Evolutionary conservation across 2,797 vertebrate species (phyloP).

Genomic region (Fringilla coelebs): DNA sequence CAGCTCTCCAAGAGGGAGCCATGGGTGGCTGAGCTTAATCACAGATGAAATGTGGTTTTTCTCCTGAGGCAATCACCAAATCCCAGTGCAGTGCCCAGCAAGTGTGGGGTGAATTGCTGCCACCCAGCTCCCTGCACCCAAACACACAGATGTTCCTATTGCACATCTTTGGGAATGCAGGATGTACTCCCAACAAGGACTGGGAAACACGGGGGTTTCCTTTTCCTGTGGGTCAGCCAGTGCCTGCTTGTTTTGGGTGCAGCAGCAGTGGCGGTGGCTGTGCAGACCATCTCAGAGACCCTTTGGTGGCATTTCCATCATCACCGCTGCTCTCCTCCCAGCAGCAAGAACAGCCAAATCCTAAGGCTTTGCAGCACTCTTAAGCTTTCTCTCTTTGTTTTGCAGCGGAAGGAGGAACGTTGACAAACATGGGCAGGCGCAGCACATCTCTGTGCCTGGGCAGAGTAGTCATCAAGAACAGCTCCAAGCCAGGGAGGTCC

Average conservation of each 20-base stretch:
- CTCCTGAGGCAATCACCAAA: not conserved
- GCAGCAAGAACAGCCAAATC: not conserved
- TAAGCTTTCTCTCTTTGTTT: not conserved
- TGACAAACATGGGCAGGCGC: not conserved
- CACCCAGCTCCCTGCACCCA: not conserved
- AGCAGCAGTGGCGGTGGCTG: not conserved
- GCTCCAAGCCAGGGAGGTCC: not conserved
- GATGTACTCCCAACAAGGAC: not conserved
- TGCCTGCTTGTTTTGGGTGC: not conserved
- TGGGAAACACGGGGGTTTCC: not conserved
- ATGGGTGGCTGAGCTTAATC: not conserved
- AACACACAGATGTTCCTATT: accelerated
- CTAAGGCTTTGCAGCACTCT: not conserved
- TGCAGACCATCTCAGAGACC: not conserved
- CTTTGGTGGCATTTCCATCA: not conserved
- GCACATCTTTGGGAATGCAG: not conserved
- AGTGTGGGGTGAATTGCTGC: not conserved
- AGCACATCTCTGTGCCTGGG: not conserved
- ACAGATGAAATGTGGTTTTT: not conserved
- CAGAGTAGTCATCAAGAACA: not conserved
- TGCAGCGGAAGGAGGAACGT: not conserved
- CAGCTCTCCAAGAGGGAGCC: not conserved
- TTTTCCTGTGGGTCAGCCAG: not conserved
- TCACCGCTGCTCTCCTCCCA: not conserved
- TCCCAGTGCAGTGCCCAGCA: not conserved